A percentile compares a stretch with the other conserved stretches of the same genome.
Conservation (phyloP, 2,888 invertebrate species). For the Mythimna vitellina region DNA sequence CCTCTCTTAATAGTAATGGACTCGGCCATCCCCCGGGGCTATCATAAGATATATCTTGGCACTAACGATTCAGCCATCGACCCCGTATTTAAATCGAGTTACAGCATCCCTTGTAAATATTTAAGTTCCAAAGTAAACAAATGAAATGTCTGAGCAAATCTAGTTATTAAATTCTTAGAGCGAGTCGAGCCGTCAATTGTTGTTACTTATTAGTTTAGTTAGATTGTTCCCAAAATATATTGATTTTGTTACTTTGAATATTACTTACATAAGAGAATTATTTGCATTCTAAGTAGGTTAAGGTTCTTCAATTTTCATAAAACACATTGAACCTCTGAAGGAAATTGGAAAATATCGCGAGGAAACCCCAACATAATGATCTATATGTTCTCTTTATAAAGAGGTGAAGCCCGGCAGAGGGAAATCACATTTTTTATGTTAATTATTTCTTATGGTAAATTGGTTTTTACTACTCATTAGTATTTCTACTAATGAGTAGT, state of each 20-base stretch:
- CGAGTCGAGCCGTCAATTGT: conserved; percentile 1
- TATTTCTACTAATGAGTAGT: too few species aligned
- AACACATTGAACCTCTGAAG: conserved; percentile 4
- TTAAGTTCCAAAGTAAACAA: conserved; percentile 45
- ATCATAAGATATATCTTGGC: conserved; percentile 59
- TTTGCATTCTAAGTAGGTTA: not conserved
- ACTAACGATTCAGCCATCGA: conserved; percentile 55
- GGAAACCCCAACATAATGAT: not conserved
- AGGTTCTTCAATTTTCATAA: not conserved
- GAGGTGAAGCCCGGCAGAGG: not conserved
- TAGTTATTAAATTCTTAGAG: conserved; percentile 31
- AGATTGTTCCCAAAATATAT: conserved; percentile 8
- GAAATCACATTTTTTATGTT: not conserved
- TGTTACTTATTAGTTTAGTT: conserved; percentile 26
- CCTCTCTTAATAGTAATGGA: conserved; percentile 67
- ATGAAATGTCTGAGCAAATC: conserved; percentile 42
- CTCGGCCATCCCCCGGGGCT: conserved; percentile 44
- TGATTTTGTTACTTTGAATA: conserved; percentile 17
- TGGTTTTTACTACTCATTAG: conserved; percentile 2
- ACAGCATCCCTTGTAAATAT: conserved; percentile 29
- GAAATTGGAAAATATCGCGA: conserved; percentile 20
- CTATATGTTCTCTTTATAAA: not conserved
- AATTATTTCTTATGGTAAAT: not conserved
- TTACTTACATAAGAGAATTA: conserved; percentile 8
- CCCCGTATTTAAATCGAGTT: conserved; percentile 54